Base-by-base conservation (phyloP, 2,888 invertebrate species). In the Chymomyza procnemis region DNA sequence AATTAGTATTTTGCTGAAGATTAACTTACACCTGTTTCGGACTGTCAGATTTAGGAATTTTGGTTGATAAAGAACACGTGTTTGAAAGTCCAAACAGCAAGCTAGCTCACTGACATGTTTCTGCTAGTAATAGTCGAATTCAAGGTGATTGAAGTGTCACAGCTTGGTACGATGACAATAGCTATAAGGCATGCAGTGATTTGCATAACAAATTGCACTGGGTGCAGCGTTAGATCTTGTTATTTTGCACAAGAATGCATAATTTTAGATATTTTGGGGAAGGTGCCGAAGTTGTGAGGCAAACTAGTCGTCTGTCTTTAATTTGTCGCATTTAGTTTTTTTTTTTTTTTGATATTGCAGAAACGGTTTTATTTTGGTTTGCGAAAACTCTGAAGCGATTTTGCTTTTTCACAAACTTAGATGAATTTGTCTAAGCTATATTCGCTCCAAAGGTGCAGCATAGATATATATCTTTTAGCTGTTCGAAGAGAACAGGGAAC, bases 171-270 rank as follows among this genome's bases (percentile, higher is more conserved):
- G 57, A 61, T 58, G 57, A n/a, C 60, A 41, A 60, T 61, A 61
- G 60, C 46, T 59, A 73, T 52, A 75, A 73, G 60, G 66, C 62
- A 64, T 58, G 60, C 65, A 21, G 19, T 26, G 54, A 84, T 84
- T 84, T 81, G 81, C 84, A 81, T 84, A 81, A 81, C 84, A 81
- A 73, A 72, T 73, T 79, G 82, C 65, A 50, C 6, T 41, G 34
- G 34, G 34, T 41, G 34, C 34, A 41, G 34, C 34, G 34, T 41
- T 41, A 6, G 34, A 41, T 41, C 6, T 3, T 5, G 34, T 26
- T 6, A 26, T 0, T 26, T 26, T 1, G 26, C 8, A 26, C 26
- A 41, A 41, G 34, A 41, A 41, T n/a, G 6, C 30, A 30, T 41
- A 41, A 12, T 12, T 41, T 5, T 12, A 41, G 34, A 12, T 41